phyloP scores from a whole-genome alignment of 2,888 invertebrate genomes.

The Siphlonurus alternatus region DNA sequence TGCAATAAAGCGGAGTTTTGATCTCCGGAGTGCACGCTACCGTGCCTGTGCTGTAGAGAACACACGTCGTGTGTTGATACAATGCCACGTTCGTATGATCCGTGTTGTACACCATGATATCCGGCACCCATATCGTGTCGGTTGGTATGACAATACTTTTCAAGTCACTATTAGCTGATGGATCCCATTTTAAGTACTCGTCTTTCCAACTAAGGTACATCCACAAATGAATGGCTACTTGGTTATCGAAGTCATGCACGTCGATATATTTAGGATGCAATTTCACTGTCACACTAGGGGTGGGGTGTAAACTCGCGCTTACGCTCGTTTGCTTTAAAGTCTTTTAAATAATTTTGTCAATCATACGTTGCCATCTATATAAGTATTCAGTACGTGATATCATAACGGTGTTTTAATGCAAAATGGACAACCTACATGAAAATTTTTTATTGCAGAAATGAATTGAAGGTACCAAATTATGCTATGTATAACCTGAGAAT shows the following conservation, averaged over 20 bases:
- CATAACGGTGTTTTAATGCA: no score
- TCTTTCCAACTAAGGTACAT: neutral
- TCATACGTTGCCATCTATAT: no score
- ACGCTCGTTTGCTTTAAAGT: no score
- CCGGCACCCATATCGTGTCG: neutral
- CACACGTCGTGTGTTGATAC: neutral
- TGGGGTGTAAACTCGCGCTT: no score
- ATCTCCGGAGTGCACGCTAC: neutral
- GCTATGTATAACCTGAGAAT: no score
- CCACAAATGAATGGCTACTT: neutral
- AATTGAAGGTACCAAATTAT: no score
- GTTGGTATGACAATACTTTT: neutral
- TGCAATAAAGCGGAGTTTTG: slow-evolving; percentile 27
- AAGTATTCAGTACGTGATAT: no score
- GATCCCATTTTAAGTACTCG: neutral
- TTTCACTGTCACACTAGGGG: no score
- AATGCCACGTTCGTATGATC: neutral
- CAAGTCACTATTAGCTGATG: neutral
- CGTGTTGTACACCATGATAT: neutral
- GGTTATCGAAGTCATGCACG: neutral
- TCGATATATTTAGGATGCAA: neutral
- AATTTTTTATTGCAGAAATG: no score
- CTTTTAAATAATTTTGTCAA: no score
- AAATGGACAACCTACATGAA: no score
- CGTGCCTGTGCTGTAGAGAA: neutral